Conservation (phyloP, 2,888 invertebrate genomes). For the Rotaria sp. region DNA sequence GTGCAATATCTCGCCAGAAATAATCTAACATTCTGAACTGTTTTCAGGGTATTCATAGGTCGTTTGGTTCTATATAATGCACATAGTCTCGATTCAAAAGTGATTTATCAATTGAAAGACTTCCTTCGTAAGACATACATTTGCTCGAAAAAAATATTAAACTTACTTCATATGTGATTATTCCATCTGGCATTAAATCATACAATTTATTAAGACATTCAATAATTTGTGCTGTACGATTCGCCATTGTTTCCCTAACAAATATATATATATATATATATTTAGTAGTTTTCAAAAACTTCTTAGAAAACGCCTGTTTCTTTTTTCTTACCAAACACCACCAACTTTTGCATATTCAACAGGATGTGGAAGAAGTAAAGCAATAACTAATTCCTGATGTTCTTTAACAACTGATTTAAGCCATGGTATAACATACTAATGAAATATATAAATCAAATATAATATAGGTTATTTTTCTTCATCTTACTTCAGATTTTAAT, state of each 20-base stretch:
- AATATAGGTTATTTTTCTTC: not conserved
- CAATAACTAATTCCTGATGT: constrained; percentile 80
- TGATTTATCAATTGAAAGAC: no score
- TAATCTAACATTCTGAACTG: no score
- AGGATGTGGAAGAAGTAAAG: constrained; percentile 88
- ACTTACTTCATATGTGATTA: constrained; percentile 78
- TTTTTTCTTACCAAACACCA: constrained; percentile 81
- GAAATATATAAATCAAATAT: constrained; percentile 9
- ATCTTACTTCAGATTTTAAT: constrained; percentile 68
- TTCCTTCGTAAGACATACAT: no score
- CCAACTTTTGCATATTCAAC: constrained; percentile 89
- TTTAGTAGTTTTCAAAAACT: no score
- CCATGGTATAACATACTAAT: constrained; percentile 79
- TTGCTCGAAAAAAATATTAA: no score
- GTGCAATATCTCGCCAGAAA: no score
- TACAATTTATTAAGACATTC: constrained; percentile 87
- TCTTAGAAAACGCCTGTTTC: no score
- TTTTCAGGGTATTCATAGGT: no score
- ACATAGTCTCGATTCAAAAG: no score
- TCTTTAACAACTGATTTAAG: constrained; percentile 71
- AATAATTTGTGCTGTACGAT: constrained; percentile 74
- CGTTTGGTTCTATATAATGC: no score
- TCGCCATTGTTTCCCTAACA: constrained; percentile 54
- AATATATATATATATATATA: not conserved
- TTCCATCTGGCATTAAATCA: constrained; percentile 91